phyloP scores from a whole-genome alignment of 2,113 vertebrate species.

The Formicarius rufipectus region DNA sequence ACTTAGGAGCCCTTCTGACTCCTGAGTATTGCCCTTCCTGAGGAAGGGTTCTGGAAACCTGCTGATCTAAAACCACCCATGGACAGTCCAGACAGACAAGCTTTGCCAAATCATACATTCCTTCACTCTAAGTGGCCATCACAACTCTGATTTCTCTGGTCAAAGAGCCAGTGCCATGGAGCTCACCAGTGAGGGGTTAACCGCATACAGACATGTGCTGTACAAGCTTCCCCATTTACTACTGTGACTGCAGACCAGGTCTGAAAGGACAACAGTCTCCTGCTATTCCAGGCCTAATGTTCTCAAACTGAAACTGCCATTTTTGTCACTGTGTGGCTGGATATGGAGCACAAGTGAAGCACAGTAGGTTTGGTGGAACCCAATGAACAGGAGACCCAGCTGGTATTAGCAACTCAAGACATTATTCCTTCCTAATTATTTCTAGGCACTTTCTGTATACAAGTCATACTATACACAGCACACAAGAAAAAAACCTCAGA shows the following conservation, averaged over 20 bases:
- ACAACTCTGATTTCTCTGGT: fast-evolving
- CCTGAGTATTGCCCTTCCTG: neutral
- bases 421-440: neutral
- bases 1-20: neutral
- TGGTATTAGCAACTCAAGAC: neutral
- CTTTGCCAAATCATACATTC: neutral
- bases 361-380: neutral
- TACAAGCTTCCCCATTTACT: neutral
- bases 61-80: neutral
- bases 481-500: neutral
- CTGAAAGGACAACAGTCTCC: neutral
- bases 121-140: neutral
- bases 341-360: neutral
- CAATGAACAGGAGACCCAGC: neutral
- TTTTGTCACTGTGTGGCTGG: neutral
- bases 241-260: neutral
- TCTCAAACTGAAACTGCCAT: constrained; percentile 18
- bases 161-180: neutral
- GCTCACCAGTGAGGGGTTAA: neutral
- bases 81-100: neutral
- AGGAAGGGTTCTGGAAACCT: neutral
- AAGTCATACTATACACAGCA: neutral
- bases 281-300: neutral
- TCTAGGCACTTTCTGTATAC: neutral
- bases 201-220: neutral